phyloP scores from a whole-genome alignment of 2,888 invertebrate genomes.

The Bembecia ichneumoniformis region DNA sequence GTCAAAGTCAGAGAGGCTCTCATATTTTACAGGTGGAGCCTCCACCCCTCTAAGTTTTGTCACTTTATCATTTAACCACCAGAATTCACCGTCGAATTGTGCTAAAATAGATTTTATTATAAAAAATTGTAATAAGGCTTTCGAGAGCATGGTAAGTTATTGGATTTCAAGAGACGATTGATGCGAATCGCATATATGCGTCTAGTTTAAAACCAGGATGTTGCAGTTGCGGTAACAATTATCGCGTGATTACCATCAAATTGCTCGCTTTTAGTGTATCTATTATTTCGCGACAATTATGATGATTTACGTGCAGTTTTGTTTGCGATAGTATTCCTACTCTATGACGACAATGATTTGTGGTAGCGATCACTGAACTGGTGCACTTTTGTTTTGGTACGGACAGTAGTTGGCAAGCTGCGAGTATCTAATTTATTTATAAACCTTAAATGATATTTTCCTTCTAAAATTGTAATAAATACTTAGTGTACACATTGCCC shows the following conservation, averaged over 20 bases:
- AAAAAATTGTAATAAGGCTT: slow-evolving; percentile 22
- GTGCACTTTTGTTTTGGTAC: slow-evolving; percentile 21
- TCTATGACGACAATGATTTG: slow-evolving; percentile 27
- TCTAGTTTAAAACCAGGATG: slow-evolving; percentile 34
- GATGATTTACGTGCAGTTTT: slow-evolving; percentile 30
- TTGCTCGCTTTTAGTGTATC: slow-evolving; percentile 22
- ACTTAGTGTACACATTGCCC: no score
- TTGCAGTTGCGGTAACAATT: slow-evolving; percentile 40
- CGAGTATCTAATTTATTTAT: not conserved
- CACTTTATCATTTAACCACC: slow-evolving; percentile 53
- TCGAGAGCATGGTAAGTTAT: slow-evolving; percentile 27
- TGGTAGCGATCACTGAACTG: slow-evolving; percentile 23
- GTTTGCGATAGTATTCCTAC: slow-evolving; percentile 24
- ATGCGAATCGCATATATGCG: slow-evolving; percentile 17
- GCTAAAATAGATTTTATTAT: slow-evolving; percentile 18
- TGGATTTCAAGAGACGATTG: slow-evolving; percentile 14
- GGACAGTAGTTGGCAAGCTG: slow-evolving; percentile 1
- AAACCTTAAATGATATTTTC: not conserved
- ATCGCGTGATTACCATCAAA: slow-evolving; percentile 36
- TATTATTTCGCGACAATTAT: slow-evolving; percentile 45
- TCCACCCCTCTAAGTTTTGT: slow-evolving; percentile 26
- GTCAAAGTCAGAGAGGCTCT: slow-evolving; percentile 40
- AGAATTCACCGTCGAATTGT: slow-evolving; percentile 55
- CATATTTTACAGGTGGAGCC: slow-evolving; percentile 35
- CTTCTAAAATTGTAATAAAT: no score